Evolutionary conservation across 2,113 vertebrate species (phyloP).

Genomic region (Carollia perspicillata): DNA sequence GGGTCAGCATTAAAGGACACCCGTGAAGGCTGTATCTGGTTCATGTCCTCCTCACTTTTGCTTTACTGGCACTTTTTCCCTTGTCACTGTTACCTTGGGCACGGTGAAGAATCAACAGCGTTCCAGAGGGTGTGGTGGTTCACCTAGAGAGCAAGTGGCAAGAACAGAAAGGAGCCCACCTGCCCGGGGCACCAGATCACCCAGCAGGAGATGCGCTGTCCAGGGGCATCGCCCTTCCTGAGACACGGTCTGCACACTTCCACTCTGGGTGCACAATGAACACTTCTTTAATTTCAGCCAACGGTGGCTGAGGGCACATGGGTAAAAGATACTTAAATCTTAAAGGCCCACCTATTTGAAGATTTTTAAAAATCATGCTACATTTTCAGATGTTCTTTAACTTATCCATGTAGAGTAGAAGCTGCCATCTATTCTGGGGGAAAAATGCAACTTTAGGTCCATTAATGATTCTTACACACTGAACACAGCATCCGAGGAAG

Average conservation of each 20-base stretch:
- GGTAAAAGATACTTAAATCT: neutral
- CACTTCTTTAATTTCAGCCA: neutral
- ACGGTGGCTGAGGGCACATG: neutral
- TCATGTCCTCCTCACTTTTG: neutral
- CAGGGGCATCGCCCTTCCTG: neutral
- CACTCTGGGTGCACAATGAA: fast-evolving
- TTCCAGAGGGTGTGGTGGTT: too few relatives aligned
- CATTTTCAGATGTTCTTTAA: neutral
- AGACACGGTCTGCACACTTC: fast-evolving
- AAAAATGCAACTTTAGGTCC: neutral
- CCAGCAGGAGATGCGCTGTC: neutral
- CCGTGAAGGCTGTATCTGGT: fast-evolving
- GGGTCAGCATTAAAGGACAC: neutral
- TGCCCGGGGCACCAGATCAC: neutral
- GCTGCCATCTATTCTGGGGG: neutral
- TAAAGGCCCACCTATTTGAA: neutral
- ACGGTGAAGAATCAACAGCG: fast-evolving
- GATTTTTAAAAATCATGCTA: neutral
- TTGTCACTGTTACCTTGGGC: neutral
- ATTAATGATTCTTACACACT: neutral
- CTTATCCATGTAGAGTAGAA: neutral
- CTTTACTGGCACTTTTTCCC: neutral
- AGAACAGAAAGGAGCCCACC: neutral
- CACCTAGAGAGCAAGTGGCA: neutral
- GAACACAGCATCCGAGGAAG: neutral